A percentile compares a stretch with the other conserved stretches of the same genome.
Evolutionary conservation across 2,113 vertebrate genomes (phyloP).

Genomic region (Dicerorhinus sumatrensis): DNA sequence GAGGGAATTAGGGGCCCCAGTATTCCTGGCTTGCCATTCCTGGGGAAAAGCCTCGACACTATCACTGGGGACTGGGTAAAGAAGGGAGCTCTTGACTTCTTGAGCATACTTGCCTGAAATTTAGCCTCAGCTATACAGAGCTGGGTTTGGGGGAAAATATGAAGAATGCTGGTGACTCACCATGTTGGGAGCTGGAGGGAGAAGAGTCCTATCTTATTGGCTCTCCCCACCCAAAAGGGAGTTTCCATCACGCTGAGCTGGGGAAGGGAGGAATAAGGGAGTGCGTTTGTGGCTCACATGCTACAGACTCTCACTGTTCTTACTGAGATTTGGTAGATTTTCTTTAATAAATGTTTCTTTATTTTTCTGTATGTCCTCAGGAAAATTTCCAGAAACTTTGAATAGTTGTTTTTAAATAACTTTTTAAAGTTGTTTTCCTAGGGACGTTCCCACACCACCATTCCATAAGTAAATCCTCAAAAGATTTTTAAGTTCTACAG

Average conservation of each 20-base stretch:
- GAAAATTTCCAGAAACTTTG: not conserved
- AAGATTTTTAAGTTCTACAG: not conserved
- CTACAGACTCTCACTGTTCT: not conserved
- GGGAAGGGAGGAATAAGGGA: not conserved
- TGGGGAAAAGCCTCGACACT: not conserved
- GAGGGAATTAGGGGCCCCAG: not conserved
- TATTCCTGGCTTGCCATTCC: not conserved
- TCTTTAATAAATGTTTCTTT: not conserved
- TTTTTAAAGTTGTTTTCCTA: not conserved
- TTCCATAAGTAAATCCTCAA: not conserved
- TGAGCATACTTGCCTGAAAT: not conserved
- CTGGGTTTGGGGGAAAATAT: rapidly evolving
- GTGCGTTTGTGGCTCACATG: not conserved
- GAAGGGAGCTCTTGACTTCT: not conserved
- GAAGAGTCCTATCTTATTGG: not conserved
- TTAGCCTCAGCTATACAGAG: not conserved
- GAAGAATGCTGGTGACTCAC: not conserved
- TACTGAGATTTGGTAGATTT: not conserved
- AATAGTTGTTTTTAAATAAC: not conserved
- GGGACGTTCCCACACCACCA: not conserved
- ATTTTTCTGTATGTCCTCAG: not conserved
- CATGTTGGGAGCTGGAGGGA: not conserved
- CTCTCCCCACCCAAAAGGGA: not conserved
- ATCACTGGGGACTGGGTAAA: not conserved
- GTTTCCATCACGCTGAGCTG: not conserved